Evolutionary conservation across 2,113 vertebrate genomes (phyloP), one percentile per base, ranked within the genome.

Genomic region (Poeciliopsis prolifica): DNA sequence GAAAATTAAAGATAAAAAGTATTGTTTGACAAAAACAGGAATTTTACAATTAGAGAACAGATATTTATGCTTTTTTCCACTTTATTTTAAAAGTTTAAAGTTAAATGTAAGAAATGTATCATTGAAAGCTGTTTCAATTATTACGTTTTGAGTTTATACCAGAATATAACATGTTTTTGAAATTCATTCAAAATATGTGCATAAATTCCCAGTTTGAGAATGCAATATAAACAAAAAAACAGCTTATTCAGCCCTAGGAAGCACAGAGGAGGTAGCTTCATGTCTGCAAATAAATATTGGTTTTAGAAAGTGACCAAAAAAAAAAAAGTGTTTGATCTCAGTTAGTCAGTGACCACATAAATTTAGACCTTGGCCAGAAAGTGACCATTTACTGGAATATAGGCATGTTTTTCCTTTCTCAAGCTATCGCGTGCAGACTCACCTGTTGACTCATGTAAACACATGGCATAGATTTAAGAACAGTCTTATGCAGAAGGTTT

Each of bases 291-390:
- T 78, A 51, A 75, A 65, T 26, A 40, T 40, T 24, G 24, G 42
- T 66, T 63, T 65, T 75, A 82, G 84, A 84, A 86, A 87, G 68
- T 86, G 42, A 69, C 0, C 17, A 70, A 72, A 78, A 83, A 80
- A 64, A 31, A 31, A 29, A 29, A 28, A 28, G 82, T 80, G 28
- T 75, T 75, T 87, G 62, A 81, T 83, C 67, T 75, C 13, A 28
- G 48, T 91, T 85, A 88, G 87, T 93, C 89, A 93, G 77, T 1
- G 10, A 88, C 91, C 89, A 74, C 83, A 79, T 54, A 35, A 77
- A 64, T 31, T 28, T n/a, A 33, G 71, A 79, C 62, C 60, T 65
- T 72, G 75, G 79, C 75, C 5, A 4, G 4, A 22, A 30, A 58
- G 9, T 1, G 14, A 26, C 24, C 29, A 13, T 70, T 89, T 90